These are phyloP conservation scores for Takifugu bimaculatus DNA, from an alignment of 2,113 vertebrate genomes.

Conservation along the genomic window DNA sequence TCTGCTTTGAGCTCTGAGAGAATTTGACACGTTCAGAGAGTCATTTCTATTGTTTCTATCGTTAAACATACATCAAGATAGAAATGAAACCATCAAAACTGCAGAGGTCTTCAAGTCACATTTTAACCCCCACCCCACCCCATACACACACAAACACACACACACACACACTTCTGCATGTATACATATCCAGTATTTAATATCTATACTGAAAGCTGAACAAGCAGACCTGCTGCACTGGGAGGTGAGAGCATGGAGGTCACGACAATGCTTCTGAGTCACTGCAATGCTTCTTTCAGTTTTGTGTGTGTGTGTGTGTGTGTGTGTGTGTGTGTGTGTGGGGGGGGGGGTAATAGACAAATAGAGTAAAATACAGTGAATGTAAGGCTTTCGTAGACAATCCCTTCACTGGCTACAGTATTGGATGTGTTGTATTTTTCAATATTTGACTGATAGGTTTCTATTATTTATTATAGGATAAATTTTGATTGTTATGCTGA, in stretches of 20 bases:
- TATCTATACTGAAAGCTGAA: not conserved
- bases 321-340: too few relatives aligned
- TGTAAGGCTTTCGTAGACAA: too few relatives aligned
- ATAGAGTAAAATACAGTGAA: not conserved
- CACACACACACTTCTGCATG: conserved; percentile 2
- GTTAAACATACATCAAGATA: too few relatives aligned
- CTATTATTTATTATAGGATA: too few relatives aligned
- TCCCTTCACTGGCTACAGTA: too few relatives aligned
- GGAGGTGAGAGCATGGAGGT: conserved; percentile 11
- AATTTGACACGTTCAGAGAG: too few relatives aligned
- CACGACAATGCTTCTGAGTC: conserved; percentile 39
- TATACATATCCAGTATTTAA: not conserved
- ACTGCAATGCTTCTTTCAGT: conserved; percentile 20
- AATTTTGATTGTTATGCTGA: too few relatives aligned
- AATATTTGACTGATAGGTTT: too few relatives aligned
- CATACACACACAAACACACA: not conserved
- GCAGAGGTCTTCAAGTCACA: not conserved
- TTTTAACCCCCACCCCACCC: not conserved
- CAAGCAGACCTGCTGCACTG: conserved; percentile 2
- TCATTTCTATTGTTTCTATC: too few relatives aligned
- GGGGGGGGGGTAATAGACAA: not conserved
- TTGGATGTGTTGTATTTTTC: too few relatives aligned
- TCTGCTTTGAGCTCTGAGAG: too few relatives aligned
- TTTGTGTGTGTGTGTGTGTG: conserved; percentile 4
- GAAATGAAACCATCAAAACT: too few relatives aligned